A percentile compares a stretch with the other conserved stretches of the same genome.
phyloP scores from a whole-genome alignment of 2,888 invertebrate genomes.

The Andricus curvator region DNA sequence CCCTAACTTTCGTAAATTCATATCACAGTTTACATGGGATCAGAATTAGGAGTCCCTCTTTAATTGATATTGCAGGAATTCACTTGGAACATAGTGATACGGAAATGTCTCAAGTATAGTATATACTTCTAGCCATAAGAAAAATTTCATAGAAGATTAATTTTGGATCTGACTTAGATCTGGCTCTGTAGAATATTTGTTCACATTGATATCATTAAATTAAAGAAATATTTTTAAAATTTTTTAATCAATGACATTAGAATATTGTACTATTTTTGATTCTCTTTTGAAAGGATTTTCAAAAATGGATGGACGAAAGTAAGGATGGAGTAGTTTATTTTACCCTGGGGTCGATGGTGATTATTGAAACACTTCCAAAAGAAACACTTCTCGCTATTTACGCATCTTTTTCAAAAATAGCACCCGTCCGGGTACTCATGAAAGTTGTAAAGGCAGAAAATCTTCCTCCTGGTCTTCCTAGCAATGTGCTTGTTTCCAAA shows the following conservation, averaged over 20 bases:
- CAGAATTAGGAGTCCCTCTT: conserved; percentile 76
- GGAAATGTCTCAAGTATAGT: conserved; percentile 54
- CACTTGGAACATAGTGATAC: conserved; percentile 75
- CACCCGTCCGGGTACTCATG: conserved; percentile 68
- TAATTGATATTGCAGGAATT: conserved; percentile 80
- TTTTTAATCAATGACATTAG: too few species aligned
- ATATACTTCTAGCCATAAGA: neutral
- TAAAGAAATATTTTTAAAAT: too few species aligned
- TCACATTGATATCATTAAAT: too few species aligned
- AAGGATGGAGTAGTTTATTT: conserved; percentile 69
- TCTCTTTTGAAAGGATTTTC: conserved; percentile 61
- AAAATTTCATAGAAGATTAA: too few species aligned
- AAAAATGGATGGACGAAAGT: conserved; percentile 71
- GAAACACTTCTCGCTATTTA: conserved; percentile 59
- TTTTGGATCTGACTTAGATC: too few species aligned
- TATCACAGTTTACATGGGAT: conserved; percentile 78
- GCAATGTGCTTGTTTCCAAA: conserved; percentile 65
- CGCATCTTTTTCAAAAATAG: conserved; percentile 64
- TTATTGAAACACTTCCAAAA: conserved; percentile 65
- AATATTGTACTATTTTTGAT: neutral
- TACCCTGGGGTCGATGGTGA: conserved; percentile 71
- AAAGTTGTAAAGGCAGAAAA: conserved; percentile 63
- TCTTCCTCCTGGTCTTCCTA: conserved; percentile 63
- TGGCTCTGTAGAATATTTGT: too few species aligned
- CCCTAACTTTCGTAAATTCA: conserved; percentile 79